A percentile compares a stretch with the other conserved stretches of the same genome.
These are phyloP conservation scores for Drosophila aff. DNA, from an alignment of 1,140 invertebrate species.

Conservation along the genomic window DNA sequence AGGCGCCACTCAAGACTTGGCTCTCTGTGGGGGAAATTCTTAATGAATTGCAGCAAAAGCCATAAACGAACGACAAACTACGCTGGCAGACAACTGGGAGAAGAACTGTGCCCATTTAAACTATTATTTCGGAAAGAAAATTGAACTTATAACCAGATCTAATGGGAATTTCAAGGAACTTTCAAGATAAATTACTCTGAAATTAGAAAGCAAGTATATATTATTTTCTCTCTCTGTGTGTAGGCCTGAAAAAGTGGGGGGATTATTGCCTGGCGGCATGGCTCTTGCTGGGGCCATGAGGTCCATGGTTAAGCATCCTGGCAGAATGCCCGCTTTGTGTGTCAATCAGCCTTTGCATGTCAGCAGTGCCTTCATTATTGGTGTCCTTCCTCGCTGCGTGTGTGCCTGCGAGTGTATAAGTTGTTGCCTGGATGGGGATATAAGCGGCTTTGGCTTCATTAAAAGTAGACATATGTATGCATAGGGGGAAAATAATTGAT, in stretches of 20 bases:
- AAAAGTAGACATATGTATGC: conserved; percentile 20
- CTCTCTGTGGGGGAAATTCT: conserved; percentile 31
- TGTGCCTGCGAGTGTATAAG: conserved; percentile 16
- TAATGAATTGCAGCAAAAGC: conserved; percentile 71
- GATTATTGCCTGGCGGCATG: conserved; percentile 6
- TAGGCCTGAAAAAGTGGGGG: not conserved
- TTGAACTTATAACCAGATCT: not conserved
- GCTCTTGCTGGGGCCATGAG: not conserved
- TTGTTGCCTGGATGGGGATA: conserved; percentile 15
- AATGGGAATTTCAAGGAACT: not conserved
- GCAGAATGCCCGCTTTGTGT: conserved; percentile 62
- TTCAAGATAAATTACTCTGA: not conserved
- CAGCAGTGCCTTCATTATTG: conserved; percentile 48
- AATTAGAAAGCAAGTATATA: too few relatives aligned
- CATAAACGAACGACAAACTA: not conserved
- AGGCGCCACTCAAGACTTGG: conserved; percentile 40
- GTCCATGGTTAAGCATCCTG: conserved; percentile 27
- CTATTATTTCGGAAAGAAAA: not conserved
- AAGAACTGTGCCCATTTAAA: too few relatives aligned
- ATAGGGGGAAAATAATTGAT: conserved; percentile 13
- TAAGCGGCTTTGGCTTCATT: conserved; percentile 40
- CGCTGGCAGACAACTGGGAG: not conserved
- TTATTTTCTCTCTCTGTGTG: conserved; percentile 1
- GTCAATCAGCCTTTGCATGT: conserved; percentile 79
- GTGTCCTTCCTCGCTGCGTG: not conserved